Evolutionary conservation across 2,888 invertebrate species (phyloP).

Genomic region (Drosophila merina): DNA sequence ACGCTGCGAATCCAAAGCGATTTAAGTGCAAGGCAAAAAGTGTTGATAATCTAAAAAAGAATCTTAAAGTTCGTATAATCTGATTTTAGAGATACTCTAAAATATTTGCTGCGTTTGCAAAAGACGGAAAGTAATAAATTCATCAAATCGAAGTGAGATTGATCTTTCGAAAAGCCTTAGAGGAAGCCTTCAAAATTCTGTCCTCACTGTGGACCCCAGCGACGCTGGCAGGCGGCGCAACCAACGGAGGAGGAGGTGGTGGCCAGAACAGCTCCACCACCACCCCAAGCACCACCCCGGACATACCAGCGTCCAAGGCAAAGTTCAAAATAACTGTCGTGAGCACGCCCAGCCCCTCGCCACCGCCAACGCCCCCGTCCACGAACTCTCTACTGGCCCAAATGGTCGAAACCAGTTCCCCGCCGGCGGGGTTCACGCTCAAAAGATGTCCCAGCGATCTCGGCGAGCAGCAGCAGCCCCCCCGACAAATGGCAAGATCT

Average conservation of each 20-base stretch:
- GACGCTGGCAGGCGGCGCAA: conserved; percentile 81
- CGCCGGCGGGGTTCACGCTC: conserved; percentile 78
- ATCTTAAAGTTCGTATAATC: background rate
- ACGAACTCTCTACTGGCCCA: conserved; percentile 38
- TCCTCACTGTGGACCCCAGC: conserved; percentile 84
- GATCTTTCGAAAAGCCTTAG: conserved; percentile 12
- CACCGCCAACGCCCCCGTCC: conserved; percentile 80
- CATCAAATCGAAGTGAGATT: background rate
- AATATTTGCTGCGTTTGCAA: background rate
- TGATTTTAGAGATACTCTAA: background rate
- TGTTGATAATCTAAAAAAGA: conserved; percentile 12
- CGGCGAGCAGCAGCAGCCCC: conserved; percentile 66
- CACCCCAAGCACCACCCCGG: conserved; percentile 45
- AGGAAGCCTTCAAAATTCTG: conserved; percentile 81
- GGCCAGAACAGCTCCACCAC: conserved; percentile 21
- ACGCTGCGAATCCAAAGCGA: conserved; percentile 16
- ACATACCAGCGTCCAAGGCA: conserved; percentile 63
- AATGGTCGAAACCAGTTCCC: conserved; percentile 81
- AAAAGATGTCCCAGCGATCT: conserved; percentile 79
- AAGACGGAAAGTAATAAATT: background rate
- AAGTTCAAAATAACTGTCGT: conserved; percentile 83
- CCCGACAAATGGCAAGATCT: conserved; percentile 62
- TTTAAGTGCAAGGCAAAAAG: conserved; percentile 10
- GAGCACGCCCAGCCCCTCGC: conserved; percentile 80
- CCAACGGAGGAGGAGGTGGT: conserved; percentile 46